phyloP scores from a whole-genome alignment of 35 echinoderm and acorn worm genomes.

The Antedon bifida region DNA sequence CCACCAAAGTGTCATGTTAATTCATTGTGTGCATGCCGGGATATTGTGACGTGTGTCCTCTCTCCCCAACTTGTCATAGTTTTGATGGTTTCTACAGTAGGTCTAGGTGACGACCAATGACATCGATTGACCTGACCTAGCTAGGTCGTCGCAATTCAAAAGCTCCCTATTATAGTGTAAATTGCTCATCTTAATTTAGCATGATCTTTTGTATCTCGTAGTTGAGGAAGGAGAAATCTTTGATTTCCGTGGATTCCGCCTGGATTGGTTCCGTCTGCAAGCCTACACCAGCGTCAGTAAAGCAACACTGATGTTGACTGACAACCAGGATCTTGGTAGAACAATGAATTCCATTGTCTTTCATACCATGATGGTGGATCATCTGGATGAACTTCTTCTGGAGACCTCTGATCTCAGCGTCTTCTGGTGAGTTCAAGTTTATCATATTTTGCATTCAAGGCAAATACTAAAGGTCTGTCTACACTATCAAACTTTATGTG shows the following conservation, averaged over 20 bases:
- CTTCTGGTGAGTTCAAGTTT: slow-evolving; percentile 54
- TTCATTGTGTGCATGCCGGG: too few relatives aligned
- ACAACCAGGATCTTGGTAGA: slow-evolving; percentile 68
- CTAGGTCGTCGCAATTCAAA: too few relatives aligned
- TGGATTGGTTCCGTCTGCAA: slow-evolving; percentile 95
- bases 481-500: too few relatives aligned
- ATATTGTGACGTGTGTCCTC: too few relatives aligned
- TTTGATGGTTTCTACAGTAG: too few relatives aligned
- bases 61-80: too few relatives aligned
- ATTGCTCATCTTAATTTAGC: not conserved
- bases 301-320: slow-evolving; percentile 53
- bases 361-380: slow-evolving; percentile 94
- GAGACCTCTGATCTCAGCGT: slow-evolving; percentile 90
- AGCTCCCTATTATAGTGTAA: too few relatives aligned
- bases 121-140: too few relatives aligned
- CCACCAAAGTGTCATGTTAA: too few relatives aligned
- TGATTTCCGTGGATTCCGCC: slow-evolving; percentile 79
- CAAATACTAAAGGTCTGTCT: too few relatives aligned
- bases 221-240: slow-evolving; percentile 43
- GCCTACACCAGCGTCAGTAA: slow-evolving; percentile 85
- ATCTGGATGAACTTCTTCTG: slow-evolving; percentile 63
- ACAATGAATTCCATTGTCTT: slow-evolving; percentile 89
- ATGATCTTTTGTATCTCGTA: slow-evolving; percentile 6
- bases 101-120: too few relatives aligned
- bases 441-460: not conserved